A percentile compares a stretch with the other conserved stretches of the same genome.
phyloP scores from a whole-genome alignment of 2,797 vertebrate genomes.

The Chrosomus eos region DNA sequence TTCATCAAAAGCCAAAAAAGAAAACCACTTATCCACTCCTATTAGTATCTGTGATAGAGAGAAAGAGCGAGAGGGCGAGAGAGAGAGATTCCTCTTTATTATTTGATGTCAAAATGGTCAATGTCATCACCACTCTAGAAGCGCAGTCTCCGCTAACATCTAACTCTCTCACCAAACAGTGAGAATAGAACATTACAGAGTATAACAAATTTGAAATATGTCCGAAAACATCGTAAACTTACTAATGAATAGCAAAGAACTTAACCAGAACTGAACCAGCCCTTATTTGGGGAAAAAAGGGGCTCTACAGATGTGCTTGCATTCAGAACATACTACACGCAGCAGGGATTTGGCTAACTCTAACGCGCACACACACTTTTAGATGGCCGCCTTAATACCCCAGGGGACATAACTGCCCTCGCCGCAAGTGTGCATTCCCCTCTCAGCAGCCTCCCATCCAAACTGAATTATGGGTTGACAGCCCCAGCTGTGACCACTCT shows the following conservation, averaged over 20 bases:
- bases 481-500: conserved; percentile 51
- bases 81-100: neutral
- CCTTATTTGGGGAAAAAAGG: conserved; percentile 49
- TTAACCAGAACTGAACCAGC: neutral
- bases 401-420: conserved; percentile 21
- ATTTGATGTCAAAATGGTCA: neutral
- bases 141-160: neutral
- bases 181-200: neutral
- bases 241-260: conserved; percentile 10
- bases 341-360: conserved; percentile 20
- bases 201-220: neutral
- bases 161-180: neutral
- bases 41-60: neutral
- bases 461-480: conserved; percentile 31
- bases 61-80: neutral
- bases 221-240: neutral
- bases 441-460: conserved; percentile 42
- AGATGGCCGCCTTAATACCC: conserved; percentile 3
- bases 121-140: neutral
- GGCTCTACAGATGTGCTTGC: conserved; percentile 8
- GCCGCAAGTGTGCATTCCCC: conserved; percentile 30
- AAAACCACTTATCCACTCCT: neutral
- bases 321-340: conserved; percentile 14
- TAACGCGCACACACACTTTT: neutral
- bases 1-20: neutral